Evolutionary conservation across 2,113 vertebrate genomes (phyloP).

Genomic region (Vulpes lagopus): DNA sequence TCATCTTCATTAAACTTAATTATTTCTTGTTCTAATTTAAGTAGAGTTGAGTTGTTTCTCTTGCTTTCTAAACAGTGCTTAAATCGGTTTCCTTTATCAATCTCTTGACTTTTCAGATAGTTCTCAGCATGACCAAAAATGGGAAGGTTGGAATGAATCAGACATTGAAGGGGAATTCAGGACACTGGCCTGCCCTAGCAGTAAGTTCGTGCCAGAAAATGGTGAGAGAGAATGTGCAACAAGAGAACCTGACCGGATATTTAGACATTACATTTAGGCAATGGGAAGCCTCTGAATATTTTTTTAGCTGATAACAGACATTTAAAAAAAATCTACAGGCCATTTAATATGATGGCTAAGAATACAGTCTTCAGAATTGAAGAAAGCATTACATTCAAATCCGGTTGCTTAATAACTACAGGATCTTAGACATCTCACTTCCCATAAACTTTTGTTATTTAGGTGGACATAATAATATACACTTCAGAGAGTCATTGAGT

Average conservation of each 20-base stretch:
- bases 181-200: background rate
- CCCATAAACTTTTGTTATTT: background rate
- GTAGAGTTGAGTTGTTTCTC: slow-evolving; percentile 24
- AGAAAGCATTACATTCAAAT: background rate
- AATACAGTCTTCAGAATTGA: background rate
- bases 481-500: background rate
- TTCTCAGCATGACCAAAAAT: slow-evolving; percentile 16
- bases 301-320: background rate
- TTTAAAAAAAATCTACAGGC: background rate
- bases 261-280: background rate
- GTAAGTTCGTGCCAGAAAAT: background rate
- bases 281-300: background rate
- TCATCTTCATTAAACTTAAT: background rate
- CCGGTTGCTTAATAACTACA: background rate
- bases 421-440: background rate
- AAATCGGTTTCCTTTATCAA: slow-evolving; percentile 17
- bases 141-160: slow-evolving; percentile 30
- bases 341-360: background rate
- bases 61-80: background rate
- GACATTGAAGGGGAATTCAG: slow-evolving; percentile 44
- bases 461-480: background rate
- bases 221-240: background rate
- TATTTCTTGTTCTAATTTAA: slow-evolving; percentile 34
- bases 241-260: background rate
- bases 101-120: slow-evolving; percentile 17